These are phyloP conservation scores for Gambusia affinis DNA, from an alignment of 2,113 vertebrate species.

Conservation along the genomic window DNA sequence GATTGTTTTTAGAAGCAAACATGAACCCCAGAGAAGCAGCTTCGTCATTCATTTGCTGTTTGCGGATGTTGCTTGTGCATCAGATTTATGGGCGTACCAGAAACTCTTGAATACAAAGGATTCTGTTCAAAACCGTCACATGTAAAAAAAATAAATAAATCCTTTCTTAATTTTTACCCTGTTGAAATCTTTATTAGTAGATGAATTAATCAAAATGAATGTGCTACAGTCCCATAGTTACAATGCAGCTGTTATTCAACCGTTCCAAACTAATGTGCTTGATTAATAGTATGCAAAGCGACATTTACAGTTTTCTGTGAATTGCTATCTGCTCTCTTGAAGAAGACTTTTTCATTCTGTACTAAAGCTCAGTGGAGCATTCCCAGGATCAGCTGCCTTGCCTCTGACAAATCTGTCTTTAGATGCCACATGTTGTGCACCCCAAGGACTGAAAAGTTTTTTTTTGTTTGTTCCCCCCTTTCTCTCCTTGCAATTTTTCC, in stretches of 20 bases:
- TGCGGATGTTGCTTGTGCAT: too few species aligned
- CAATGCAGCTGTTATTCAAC: neutral
- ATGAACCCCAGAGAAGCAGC: too few species aligned
- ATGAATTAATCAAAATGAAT: too few species aligned
- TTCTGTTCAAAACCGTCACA: too few species aligned
- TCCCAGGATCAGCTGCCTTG: conserved; percentile 23
- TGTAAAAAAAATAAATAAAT: too few species aligned
- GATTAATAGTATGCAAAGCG: neutral
- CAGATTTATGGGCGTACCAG: too few species aligned
- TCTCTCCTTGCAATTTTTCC: neutral
- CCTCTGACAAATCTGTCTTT: conserved; percentile 25
- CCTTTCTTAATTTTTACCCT: too few species aligned
- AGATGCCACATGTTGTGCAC: conserved; percentile 13
- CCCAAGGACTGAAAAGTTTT: neutral
- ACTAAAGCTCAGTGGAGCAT: conserved; percentile 17
- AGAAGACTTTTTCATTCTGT: conserved; percentile 6
- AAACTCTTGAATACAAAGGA: too few species aligned
- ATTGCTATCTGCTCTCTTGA: neutral
- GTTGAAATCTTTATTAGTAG: too few species aligned
- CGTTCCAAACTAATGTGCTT: neutral
- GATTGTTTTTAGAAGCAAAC: too few species aligned
- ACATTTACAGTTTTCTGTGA: neutral
- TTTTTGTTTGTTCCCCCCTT: neutral
- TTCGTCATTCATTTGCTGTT: too few species aligned
- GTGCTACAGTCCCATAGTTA: neutral